Base-by-base conservation (phyloP, 2,797 vertebrate species). In the Clamator glandarius region DNA sequence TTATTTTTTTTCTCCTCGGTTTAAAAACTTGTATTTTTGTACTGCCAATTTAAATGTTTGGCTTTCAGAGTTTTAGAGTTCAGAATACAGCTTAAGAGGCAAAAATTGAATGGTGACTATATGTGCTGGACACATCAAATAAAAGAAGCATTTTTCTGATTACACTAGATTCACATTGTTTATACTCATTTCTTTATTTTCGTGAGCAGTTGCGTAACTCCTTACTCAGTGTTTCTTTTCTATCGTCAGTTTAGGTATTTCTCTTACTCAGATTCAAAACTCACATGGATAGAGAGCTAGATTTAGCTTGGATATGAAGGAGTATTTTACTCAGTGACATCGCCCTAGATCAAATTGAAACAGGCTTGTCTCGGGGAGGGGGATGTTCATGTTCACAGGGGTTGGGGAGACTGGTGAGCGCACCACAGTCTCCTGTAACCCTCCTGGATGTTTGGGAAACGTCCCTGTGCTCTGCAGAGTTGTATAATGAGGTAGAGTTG, bases 71-170 rank as follows among this genome's bases (percentile, higher is more conserved):
- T n/a, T 93, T 93, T 85, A 89, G 87, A 82, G 23, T 92, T 93
- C 75, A 58, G 89, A 91, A 69, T 81, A 91, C 79, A 79, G 66
- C 29, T 82, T 74, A 62, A 92, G 58, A 91, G 87, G 87, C 84
- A 92, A 72, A 87, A 80, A 82, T 25, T 76, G 93, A 95, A 90
- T 79, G 88, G 87, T 93, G 70, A 96, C 33, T 83, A 74, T 93
- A 97, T 97, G 95, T 97, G 96, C 94, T 97, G 96, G 95, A 95
- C 95, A 96, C 95, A 96, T 96, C 87, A 84, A 96, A 97, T 97
- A 97, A 97, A 97, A 92, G 33, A 92, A 92, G 26, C 87, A 72
- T 92, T 95, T 96, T 95, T 91, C 25, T n/a, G 86, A 89, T 63
- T 67, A 59, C 15, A 54, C 33, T 73, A 55, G 36, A 50, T 70